Conservation (phyloP, 2,888 invertebrate genomes). For the Chrysolina haemoptera region DNA sequence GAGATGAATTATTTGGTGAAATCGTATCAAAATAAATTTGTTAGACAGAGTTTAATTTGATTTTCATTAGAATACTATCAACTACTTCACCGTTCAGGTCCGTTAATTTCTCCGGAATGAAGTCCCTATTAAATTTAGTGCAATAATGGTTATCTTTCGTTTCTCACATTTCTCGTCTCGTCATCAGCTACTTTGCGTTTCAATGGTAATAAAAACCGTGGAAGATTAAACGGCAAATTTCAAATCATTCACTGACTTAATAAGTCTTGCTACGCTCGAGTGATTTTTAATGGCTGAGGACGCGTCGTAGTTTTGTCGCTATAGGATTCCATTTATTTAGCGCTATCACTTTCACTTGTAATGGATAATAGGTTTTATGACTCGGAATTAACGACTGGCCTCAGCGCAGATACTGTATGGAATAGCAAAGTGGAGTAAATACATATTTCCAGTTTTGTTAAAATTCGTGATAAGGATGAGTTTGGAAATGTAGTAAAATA, state of each 20-base stretch:
- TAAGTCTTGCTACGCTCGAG: neutral
- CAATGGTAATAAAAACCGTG: neutral
- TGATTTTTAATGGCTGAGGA: conserved; percentile 15
- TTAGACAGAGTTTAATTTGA: too few species aligned
- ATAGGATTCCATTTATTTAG: conserved; percentile 6
- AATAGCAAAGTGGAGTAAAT: too few species aligned
- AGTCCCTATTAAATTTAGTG: too few species aligned
- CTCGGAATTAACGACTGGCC: neutral
- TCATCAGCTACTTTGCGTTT: neutral
- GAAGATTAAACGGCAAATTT: neutral
- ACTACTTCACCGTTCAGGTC: too few species aligned
- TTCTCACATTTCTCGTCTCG: neutral
- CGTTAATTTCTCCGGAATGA: too few species aligned
- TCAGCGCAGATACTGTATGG: neutral
- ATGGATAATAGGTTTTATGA: conserved; percentile 6
- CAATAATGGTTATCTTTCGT: too few species aligned
- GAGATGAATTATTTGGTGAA: too few species aligned
- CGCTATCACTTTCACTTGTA: conserved; percentile 2
- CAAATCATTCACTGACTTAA: neutral
- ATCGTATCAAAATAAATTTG: too few species aligned
- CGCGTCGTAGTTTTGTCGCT: neutral
- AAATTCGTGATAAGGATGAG: too few species aligned
- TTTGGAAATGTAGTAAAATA: too few species aligned
- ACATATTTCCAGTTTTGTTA: too few species aligned
- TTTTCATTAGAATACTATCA: too few species aligned